Conservation (phyloP, 2,888 invertebrate genomes). For the Metopia argyrocephala region DNA sequence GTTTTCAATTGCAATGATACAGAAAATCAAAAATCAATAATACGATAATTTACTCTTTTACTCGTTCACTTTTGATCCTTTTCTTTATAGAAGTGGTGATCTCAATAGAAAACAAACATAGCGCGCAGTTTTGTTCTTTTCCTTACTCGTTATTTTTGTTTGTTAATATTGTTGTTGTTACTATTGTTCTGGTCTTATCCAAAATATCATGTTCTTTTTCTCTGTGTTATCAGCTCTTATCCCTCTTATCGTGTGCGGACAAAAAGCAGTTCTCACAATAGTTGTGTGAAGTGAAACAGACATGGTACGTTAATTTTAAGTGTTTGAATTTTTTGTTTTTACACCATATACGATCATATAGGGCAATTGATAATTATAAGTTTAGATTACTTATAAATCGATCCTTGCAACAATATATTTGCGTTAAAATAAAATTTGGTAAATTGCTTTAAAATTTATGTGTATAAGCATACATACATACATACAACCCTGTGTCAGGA, state of each 20-base stretch:
- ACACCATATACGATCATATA: too few relatives aligned
- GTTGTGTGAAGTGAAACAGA: slow-evolving; percentile 60
- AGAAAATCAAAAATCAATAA: too few relatives aligned
- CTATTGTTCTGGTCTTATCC: slow-evolving; percentile 47
- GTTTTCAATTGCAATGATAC: too few relatives aligned
- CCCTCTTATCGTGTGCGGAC: slow-evolving; percentile 59
- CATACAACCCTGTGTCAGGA: too few relatives aligned
- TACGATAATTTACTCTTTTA: background rate
- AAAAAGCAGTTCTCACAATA: slow-evolving; percentile 66
- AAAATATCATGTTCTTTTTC: slow-evolving; percentile 41
- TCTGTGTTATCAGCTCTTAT: slow-evolving; percentile 58
- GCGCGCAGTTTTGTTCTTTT: slow-evolving; percentile 26
- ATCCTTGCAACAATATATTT: too few relatives aligned
- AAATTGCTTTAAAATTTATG: too few relatives aligned
- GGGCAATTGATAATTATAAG: too few relatives aligned
- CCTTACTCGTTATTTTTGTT: slow-evolving; percentile 16
- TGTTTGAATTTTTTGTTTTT: slow-evolving; percentile 39
- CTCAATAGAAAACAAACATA: slow-evolving; percentile 41
- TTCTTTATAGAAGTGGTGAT: slow-evolving; percentile 36
- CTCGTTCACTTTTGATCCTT: slow-evolving; percentile 7
- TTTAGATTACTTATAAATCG: too few relatives aligned
- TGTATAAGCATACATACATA: too few relatives aligned
- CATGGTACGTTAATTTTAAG: slow-evolving; percentile 64
- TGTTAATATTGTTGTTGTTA: slow-evolving; percentile 11
- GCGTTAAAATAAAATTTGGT: too few relatives aligned